phyloP scores from a whole-genome alignment of 2,113 vertebrate genomes.

The Cavia porcellus region DNA sequence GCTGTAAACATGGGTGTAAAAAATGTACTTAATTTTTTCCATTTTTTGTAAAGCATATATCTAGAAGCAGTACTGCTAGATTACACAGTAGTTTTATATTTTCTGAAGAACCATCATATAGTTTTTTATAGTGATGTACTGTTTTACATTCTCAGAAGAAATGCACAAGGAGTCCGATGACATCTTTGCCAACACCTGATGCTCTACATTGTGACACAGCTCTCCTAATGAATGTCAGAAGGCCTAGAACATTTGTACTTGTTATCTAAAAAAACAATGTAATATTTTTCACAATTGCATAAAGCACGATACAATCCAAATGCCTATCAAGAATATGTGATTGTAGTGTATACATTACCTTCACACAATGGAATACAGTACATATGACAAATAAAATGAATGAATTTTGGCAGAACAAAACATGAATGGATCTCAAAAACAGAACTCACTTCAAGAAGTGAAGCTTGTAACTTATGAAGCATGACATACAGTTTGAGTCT shows the following conservation, averaged over 20 bases:
- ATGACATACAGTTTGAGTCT: neutral
- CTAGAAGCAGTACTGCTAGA: conserved; percentile 1
- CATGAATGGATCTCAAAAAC: conserved; percentile 25
- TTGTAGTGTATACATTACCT: neutral
- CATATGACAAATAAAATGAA: neutral
- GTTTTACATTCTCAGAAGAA: neutral
- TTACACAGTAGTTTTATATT: neutral
- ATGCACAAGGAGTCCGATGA: neutral
- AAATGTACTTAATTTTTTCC: neutral
- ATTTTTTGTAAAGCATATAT: neutral
- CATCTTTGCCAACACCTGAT: neutral
- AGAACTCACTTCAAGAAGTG: neutral
- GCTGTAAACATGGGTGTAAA: neutral
- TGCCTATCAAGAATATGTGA: neutral
- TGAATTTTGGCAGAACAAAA: conserved; percentile 16
- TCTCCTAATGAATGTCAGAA: neutral
- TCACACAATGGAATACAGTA: neutral
- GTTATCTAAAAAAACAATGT: neutral
- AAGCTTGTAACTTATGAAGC: conserved; percentile 19
- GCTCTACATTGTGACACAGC: neutral
- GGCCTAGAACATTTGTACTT: neutral
- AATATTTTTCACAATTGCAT: neutral
- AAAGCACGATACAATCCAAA: neutral
- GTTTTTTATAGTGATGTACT: neutral
- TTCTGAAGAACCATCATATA: neutral